phyloP scores from a whole-genome alignment of 2,113 vertebrate species.

The Salvelinus sp. region DNA sequence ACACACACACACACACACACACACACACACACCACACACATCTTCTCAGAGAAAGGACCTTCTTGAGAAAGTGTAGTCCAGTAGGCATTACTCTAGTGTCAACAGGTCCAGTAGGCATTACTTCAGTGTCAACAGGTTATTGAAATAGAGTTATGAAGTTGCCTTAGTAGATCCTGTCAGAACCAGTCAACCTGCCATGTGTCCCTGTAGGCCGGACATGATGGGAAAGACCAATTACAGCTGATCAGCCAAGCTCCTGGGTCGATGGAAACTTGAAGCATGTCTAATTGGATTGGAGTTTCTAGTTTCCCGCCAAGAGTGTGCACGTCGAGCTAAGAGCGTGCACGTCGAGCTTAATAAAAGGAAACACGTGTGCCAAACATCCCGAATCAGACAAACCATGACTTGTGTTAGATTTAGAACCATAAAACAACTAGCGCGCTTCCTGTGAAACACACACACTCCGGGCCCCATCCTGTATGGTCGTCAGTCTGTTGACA shows the following conservation, averaged over 20 bases:
- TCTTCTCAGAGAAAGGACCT: too few species aligned
- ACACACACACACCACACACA: constrained; percentile 10
- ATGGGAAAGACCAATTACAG: constrained; percentile 61
- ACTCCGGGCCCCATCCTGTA: constrained; percentile 12
- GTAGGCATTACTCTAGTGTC: neutral
- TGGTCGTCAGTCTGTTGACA: constrained; percentile 39
- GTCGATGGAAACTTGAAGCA: constrained; percentile 64
- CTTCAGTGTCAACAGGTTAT: constrained; percentile 22
- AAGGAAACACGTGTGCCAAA: constrained; percentile 71
- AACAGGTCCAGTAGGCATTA: too few species aligned
- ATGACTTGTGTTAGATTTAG: constrained; percentile 49
- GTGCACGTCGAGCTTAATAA: constrained; percentile 61
- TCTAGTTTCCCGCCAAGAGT: constrained; percentile 56
- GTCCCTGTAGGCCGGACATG: constrained; percentile 45
- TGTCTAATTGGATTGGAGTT: constrained; percentile 63
- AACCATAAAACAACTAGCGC: constrained; percentile 38
- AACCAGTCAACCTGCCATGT: constrained; percentile 33
- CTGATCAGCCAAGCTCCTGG: constrained; percentile 65
- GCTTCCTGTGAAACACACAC: constrained; percentile 32
- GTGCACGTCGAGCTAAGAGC: constrained; percentile 33
- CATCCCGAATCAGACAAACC: constrained; percentile 41
- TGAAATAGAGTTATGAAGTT: constrained; percentile 9
- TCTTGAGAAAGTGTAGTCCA: too few species aligned
- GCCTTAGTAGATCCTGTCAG: too few species aligned
- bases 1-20: constrained; percentile 9